phyloP scores from a whole-genome alignment of 2,113 vertebrate genomes.

The Bufo bufo region DNA sequence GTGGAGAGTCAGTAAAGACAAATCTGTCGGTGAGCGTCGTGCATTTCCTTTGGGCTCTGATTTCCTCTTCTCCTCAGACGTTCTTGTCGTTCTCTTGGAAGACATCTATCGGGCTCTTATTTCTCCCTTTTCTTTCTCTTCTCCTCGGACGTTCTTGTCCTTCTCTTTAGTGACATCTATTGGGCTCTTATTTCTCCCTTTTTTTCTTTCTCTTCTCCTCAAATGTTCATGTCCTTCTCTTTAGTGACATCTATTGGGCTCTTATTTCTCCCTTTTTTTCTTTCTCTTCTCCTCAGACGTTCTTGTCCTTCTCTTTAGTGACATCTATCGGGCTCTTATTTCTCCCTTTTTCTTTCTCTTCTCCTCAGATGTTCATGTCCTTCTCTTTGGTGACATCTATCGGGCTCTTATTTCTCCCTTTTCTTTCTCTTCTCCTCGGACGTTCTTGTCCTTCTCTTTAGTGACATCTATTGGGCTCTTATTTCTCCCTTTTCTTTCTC shows the following conservation, averaged over 20 bases:
- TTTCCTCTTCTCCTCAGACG: conserved; percentile 69
- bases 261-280: too few species aligned
- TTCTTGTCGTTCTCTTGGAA: conserved; percentile 84
- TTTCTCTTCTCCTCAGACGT: too few species aligned
- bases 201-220: not conserved
- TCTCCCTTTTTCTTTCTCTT: too few species aligned
- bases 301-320: too few species aligned
- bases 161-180: conserved; percentile 84
- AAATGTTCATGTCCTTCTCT: conserved; percentile 88
- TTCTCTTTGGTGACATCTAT: too few species aligned
- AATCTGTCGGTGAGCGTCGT: conserved; percentile 77
- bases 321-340: too few species aligned
- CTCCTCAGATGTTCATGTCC: too few species aligned
- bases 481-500: too few species aligned
- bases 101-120: conserved; percentile 74
- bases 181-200: not conserved
- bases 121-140: not conserved
- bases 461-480: too few species aligned
- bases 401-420: too few species aligned
- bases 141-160: conserved; percentile 82
- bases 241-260: conserved; percentile 74
- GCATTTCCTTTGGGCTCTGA: not conserved
- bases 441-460: too few species aligned
- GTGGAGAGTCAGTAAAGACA: conserved; percentile 87
- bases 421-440: too few species aligned